Base-by-base conservation (phyloP, 92 coral and sea anemone species). In the Hydrozoanthus gracilis region DNA sequence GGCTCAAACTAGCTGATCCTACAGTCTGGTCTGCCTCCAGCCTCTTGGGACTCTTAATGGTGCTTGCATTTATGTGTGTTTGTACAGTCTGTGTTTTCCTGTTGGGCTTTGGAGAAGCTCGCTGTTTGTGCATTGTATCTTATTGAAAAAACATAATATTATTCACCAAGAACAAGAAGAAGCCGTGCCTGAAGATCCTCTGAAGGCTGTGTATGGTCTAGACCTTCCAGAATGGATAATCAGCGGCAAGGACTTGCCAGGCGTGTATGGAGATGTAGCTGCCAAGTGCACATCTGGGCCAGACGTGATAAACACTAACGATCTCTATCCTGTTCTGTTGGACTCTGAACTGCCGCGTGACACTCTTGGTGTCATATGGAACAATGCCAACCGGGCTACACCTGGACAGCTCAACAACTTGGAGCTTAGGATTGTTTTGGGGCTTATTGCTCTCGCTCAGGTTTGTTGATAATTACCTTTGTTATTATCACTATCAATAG, bases 391-490 rank as follows among this genome's bases (percentile, higher is more conserved):
- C 91, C 88, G 77, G 58, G 97, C 92, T 14, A 88, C 82, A 16
- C 94, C 95, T 2, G 99, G 99, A 20, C 98, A 93, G 87, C 92
- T 96, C 60, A 95, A 93, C 83, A 88, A 77, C 49, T 73, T 95
- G 87, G 99, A 96, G 74, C 92, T 96, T 3, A 87, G 94, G 71
- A 95, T 96, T 78, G 90, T 96, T 61, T 83, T 96, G 46, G 99
- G 99, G 13, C 90, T 96, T 64, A 88, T 96, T 84, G 99, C 99
- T 49, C 76, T 96, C 20, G 99, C 93, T 49, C 99, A 96, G 99
- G 99, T 96, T 68, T 4, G 78, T 54, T 20, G 60, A n/a, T 46
- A 4, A 6, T 55, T 6, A 51, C 10, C 54, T 5, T 20, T 12
- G 2, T 54, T 54, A 54, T 85, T 12, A 35, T n/a, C 3, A 13